These are phyloP conservation scores for Sibirionetta formosa DNA, from an alignment of 2,797 vertebrate species.

Conservation along the genomic window DNA sequence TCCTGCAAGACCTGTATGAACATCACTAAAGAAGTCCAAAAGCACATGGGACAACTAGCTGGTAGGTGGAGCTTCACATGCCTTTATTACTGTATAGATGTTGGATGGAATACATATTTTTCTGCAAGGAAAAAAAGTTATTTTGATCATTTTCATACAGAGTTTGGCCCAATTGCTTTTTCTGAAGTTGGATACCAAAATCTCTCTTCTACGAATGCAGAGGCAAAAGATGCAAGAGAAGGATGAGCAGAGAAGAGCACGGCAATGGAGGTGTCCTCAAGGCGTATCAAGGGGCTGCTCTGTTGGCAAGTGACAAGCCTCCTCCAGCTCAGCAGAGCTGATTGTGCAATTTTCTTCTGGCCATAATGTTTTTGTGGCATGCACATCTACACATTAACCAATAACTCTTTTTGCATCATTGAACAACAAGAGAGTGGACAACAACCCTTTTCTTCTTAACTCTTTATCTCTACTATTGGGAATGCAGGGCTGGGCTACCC, in stretches of 20 bases:
- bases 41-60: fast-evolving
- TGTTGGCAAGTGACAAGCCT: neutral
- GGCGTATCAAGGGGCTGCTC: neutral
- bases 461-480: neutral
- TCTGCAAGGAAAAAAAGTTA: neutral
- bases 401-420: neutral
- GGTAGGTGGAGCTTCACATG: neutral
- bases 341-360: neutral
- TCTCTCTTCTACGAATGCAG: neutral
- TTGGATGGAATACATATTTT: neutral
- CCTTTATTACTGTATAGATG: neutral
- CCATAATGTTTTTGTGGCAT: neutral
- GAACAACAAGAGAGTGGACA: neutral
- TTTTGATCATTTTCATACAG: neutral
- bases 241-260: neutral
- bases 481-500: neutral
- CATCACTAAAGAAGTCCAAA: too few relatives aligned
- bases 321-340: neutral
- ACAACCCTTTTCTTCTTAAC: neutral
- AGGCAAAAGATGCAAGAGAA: neutral
- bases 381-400: neutral
- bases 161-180: neutral
- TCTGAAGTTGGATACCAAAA: neutral
- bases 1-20: neutral
- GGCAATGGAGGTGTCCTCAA: neutral